A percentile compares a stretch with the other conserved stretches of the same genome.
phyloP scores from a whole-genome alignment of 2,888 invertebrate genomes.

The Uropetala carovei region DNA sequence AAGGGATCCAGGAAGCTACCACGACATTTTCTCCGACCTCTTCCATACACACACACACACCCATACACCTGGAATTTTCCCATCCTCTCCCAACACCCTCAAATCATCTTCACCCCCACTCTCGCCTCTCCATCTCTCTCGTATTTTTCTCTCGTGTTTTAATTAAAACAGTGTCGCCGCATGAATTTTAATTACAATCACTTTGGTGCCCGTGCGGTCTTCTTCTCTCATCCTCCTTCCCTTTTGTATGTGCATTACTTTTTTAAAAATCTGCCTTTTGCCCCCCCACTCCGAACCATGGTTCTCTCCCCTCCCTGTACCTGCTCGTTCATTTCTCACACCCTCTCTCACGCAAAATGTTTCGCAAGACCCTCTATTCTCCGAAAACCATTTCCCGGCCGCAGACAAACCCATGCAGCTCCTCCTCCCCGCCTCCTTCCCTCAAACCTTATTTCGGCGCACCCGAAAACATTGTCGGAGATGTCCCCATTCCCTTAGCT shows the following conservation, averaged over 20 bases:
- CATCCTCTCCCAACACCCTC: neutral
- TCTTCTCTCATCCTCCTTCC: constrained; percentile 11
- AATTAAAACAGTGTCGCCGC: constrained; percentile 59
- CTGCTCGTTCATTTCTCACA: neutral
- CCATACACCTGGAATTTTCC: constrained; percentile 2
- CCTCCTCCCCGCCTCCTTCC: neutral
- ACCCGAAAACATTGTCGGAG: neutral
- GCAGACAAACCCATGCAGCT: constrained; percentile 23
- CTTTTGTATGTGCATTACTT: constrained; percentile 27
- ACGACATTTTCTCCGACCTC: neutral
- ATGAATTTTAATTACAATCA: constrained; percentile 64
- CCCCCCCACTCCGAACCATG: neutral
- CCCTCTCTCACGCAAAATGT: neutral
- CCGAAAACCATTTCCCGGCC: neutral
- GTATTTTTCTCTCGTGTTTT: neutral
- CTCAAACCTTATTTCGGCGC: neutral
- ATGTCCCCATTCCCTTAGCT: neutral
- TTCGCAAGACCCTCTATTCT: neutral
- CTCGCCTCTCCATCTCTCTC: neutral
- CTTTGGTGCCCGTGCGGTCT: constrained; percentile 51
- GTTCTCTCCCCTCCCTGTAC: neutral
- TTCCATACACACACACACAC: neutral
- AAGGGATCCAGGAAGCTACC: neutral
- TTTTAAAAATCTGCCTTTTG: neutral
- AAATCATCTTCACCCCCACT: neutral